Percentiles rank a stretch among this genome's conserved stretches.
Evolutionary conservation across 2,888 invertebrate genomes (phyloP).

Genomic region (Drosophila lacicola): DNA sequence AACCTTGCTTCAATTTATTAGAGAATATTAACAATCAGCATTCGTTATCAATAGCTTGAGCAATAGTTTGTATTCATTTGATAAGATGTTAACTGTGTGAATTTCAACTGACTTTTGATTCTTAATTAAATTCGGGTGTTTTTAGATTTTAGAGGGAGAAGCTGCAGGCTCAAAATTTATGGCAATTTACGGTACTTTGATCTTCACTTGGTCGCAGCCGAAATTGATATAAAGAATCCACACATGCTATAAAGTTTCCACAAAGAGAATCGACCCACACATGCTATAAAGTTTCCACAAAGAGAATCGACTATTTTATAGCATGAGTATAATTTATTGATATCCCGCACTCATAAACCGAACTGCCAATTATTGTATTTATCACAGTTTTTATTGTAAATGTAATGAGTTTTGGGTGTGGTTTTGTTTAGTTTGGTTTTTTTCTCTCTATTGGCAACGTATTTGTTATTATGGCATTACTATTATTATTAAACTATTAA

Average conservation of each 20-base stretch:
- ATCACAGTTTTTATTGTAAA: constrained; percentile 22
- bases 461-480: constrained; percentile 18
- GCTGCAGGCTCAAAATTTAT: too few species aligned
- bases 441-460: constrained; percentile 11
- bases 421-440: constrained; percentile 8
- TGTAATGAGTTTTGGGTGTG: constrained; percentile 17
- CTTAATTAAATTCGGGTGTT: background rate
- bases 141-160: background rate
- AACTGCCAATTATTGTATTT: constrained; percentile 32
- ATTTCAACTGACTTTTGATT: background rate
- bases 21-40: background rate
- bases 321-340: constrained; percentile 16
- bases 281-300: too few species aligned
- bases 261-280: too few species aligned
- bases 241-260: too few species aligned
- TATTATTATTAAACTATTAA: constrained; percentile 3
- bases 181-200: too few species aligned
- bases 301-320: background rate
- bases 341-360: constrained; percentile 3
- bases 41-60: constrained; percentile 5
- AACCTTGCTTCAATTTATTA: constrained; percentile 20
- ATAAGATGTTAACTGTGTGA: constrained; percentile 5
- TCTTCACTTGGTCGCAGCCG: too few species aligned
- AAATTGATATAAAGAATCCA: too few species aligned
- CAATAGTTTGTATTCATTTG: background rate